A percentile compares a stretch with the other conserved stretches of the same genome.
Conservation (phyloP, 2,888 invertebrate species). For the Rugalucina vietnamica region DNA sequence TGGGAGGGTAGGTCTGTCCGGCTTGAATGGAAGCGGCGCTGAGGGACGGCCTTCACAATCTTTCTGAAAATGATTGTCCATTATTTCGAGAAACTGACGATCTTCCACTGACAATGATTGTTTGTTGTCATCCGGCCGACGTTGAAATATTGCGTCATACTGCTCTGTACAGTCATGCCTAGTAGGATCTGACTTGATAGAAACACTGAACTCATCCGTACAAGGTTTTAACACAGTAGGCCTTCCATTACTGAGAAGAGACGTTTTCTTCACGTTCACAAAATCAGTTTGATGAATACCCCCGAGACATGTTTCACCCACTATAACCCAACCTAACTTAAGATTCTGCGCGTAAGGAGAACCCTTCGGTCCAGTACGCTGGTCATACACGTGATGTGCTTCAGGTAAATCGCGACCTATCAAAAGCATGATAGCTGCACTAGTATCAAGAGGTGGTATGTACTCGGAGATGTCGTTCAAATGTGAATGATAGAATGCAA, state of each 20-base stretch:
- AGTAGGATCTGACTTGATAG: not conserved
- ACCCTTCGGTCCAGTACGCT: not conserved
- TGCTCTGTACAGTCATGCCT: not conserved
- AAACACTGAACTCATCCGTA: not conserved
- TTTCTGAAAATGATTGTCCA: conserved; percentile 10
- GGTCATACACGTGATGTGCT: not conserved
- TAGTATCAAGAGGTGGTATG: conserved; percentile 1
- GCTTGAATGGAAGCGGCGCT: conserved; percentile 13
- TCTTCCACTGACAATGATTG: not conserved
- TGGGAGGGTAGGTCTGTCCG: not conserved
- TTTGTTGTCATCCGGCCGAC: not conserved
- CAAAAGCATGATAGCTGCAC: not conserved
- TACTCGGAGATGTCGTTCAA: no score
- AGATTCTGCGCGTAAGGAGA: not conserved
- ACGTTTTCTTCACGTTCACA: not conserved
- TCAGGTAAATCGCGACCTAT: not conserved
- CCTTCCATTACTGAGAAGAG: not conserved
- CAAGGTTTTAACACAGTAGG: not conserved
- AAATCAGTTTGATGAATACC: not conserved
- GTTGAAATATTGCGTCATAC: not conserved
- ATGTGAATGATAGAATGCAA: no score
- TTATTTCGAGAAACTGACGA: not conserved
- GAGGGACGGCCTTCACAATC: conserved; percentile 28
- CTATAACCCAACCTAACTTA: not conserved
- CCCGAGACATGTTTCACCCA: not conserved